Percentiles rank a stretch among this genome's conserved stretches.
Conservation (phyloP, 2,888 invertebrate species). For the Pteria penguin region DNA sequence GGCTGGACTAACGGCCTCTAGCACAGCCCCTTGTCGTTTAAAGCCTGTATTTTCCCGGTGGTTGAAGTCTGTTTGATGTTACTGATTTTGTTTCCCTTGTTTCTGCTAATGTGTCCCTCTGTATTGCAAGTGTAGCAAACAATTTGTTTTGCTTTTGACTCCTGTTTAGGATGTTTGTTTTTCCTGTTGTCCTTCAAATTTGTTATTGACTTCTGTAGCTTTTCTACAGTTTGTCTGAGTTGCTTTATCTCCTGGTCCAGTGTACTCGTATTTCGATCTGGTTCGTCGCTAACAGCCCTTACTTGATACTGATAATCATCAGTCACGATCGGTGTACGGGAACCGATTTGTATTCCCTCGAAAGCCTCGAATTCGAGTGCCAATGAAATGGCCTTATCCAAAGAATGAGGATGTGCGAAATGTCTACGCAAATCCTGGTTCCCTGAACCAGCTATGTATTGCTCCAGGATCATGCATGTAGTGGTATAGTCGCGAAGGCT, state of each 20-base stretch:
- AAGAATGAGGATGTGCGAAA: slow-evolving; percentile 15
- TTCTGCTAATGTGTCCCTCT: too few species aligned
- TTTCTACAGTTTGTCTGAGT: neutral
- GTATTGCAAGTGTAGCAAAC: neutral
- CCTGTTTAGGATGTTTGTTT: neutral
- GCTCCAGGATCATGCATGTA: slow-evolving; percentile 20
- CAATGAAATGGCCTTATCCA: neutral
- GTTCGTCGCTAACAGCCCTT: neutral
- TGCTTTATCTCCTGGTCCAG: neutral
- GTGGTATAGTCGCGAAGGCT: slow-evolving; percentile 14
- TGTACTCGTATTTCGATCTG: neutral
- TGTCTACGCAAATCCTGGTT: slow-evolving; percentile 28
- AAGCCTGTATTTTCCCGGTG: too few species aligned
- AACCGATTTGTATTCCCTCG: neutral
- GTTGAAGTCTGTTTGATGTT: too few species aligned
- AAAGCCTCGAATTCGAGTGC: neutral
- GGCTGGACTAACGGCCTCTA: slow-evolving; percentile 16
- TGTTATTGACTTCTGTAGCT: neutral
- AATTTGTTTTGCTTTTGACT: neutral
- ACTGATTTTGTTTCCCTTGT: neutral
- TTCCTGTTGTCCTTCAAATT: neutral
- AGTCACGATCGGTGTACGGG: neutral
- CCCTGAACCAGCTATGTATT: slow-evolving; percentile 24
- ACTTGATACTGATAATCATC: neutral
- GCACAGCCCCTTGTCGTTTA: slow-evolving; percentile 13